Evolutionary conservation across 2,888 invertebrate species (phyloP).

Genomic region (Eremobia ochroleuca): DNA sequence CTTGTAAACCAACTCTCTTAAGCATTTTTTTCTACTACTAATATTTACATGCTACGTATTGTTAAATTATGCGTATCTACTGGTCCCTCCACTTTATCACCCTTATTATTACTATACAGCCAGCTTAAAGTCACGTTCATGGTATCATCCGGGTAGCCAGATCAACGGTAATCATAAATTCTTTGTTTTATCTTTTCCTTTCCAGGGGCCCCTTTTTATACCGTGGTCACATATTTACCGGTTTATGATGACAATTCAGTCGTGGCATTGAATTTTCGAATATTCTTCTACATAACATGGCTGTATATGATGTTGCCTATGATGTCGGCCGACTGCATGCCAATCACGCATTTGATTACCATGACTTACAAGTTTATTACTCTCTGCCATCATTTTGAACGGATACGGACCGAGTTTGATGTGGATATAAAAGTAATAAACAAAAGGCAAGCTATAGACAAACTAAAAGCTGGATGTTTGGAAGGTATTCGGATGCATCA

Average conservation of each 20-base stretch:
- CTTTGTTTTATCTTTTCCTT: slow-evolving; percentile 56
- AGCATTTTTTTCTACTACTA: slow-evolving; percentile 18
- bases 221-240: slow-evolving; percentile 86
- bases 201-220: slow-evolving; percentile 84
- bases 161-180: slow-evolving; percentile 59
- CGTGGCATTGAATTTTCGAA: slow-evolving; percentile 76
- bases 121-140: slow-evolving; percentile 56
- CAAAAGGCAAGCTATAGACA: slow-evolving; percentile 73
- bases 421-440: slow-evolving; percentile 68
- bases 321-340: slow-evolving; percentile 87
- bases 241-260: slow-evolving; percentile 79
- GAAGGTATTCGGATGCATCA: slow-evolving; percentile 85
- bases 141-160: slow-evolving; percentile 52
- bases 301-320: slow-evolving; percentile 87
- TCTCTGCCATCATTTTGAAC: slow-evolving; percentile 79
- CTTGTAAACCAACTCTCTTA: not conserved
- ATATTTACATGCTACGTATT: slow-evolving; percentile 6
- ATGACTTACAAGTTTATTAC: slow-evolving; percentile 84
- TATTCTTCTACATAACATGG: slow-evolving; percentile 86
- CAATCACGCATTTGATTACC: slow-evolving; percentile 83
- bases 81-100: slow-evolving; percentile 35
- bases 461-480: slow-evolving; percentile 78
- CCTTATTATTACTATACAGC: slow-evolving; percentile 47
- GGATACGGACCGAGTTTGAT: slow-evolving; percentile 77
- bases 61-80: slow-evolving; percentile 28